Evolutionary conservation across 2,797 vertebrate genomes (phyloP).

Genomic region (Helarctos malayanus): DNA sequence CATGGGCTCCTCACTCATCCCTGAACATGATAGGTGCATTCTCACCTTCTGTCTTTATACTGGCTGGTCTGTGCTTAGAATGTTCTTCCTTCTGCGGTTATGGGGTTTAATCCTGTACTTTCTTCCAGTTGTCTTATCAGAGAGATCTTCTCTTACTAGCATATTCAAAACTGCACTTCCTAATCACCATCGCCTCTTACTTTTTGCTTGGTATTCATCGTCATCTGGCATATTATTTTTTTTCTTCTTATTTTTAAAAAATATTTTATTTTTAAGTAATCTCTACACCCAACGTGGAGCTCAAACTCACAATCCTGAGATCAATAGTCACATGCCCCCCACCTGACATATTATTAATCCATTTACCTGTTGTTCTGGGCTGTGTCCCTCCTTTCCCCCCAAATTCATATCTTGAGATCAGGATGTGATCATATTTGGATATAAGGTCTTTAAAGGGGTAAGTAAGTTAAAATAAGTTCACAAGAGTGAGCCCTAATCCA

Average conservation of each 20-base stretch:
- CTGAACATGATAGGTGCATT: rapidly evolving
- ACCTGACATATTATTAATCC: too few species aligned
- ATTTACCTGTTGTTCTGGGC: rapidly evolving
- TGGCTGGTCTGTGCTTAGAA: rapidly evolving
- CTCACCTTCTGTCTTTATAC: rapidly evolving
- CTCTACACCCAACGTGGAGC: too few species aligned
- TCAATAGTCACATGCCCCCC: neutral
- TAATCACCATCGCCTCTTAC: neutral
- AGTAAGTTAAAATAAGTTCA: neutral
- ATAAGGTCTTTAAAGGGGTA: neutral
- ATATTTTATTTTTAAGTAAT: too few species aligned
- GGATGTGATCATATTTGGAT: neutral
- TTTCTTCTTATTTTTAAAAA: too few species aligned
- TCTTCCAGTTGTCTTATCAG: rapidly evolving
- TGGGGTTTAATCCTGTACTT: rapidly evolving
- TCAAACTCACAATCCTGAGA: too few species aligned
- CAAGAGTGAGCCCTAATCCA: neutral
- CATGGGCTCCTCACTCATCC: rapidly evolving
- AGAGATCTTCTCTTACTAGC: neutral
- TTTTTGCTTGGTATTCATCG: rapidly evolving
- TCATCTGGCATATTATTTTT: too few species aligned
- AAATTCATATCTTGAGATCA: neutral
- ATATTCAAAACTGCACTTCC: neutral
- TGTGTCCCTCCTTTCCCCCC: rapidly evolving
- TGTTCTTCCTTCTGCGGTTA: rapidly evolving